Evolutionary conservation across 2,797 vertebrate species (phyloP), one percentile per base, ranked within the genome.

Genomic region (Platyrinchus mystaceus): DNA sequence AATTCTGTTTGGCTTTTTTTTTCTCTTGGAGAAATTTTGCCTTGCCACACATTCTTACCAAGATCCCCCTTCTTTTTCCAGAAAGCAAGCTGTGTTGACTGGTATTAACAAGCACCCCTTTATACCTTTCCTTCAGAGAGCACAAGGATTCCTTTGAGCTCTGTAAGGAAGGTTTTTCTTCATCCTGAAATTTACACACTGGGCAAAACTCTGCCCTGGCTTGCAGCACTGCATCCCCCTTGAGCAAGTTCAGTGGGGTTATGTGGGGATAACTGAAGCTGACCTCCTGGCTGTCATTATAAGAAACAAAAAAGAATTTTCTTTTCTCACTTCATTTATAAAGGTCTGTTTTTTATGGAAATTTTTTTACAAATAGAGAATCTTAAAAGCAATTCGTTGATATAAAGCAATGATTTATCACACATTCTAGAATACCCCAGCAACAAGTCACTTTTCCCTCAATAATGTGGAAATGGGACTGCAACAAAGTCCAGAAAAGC

Each of bases 111-210:
- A 94, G 89, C 66, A 91, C 74, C 37, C 73, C 58, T 94, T 97
- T 97, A 96, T 95, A 96, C 85, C 84, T 95, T 86, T 50, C 55
- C 55, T 71, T 90, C 67, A 74, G 83, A 53, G 80, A 94, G 75
- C 73, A 96, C 90, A 97, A 95, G 91, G 95, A 84, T 87, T 52
- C 95, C 77, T 95, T 97, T 97, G 85, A 97, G 91, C 68, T 82
- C 85, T 83, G 55, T 30, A 88, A 59, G 3, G 56, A 84, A 95
- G 90, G 83, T 78, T 93, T 78, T 93, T 92, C 79, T 94, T 89
- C 94, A 85, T 87, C 66, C 82, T 84, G 53, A 62, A 90, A 28
- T 77, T 75, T 89, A 68, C 82, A 67, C 73, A 82, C 7, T 41
- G 91, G 91, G 71, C 85, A 63, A 8, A 88, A 83, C 32, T 73